These are phyloP conservation scores for Columbina picui DNA, from an alignment of 2,113 vertebrate species.

Conservation along the genomic window DNA sequence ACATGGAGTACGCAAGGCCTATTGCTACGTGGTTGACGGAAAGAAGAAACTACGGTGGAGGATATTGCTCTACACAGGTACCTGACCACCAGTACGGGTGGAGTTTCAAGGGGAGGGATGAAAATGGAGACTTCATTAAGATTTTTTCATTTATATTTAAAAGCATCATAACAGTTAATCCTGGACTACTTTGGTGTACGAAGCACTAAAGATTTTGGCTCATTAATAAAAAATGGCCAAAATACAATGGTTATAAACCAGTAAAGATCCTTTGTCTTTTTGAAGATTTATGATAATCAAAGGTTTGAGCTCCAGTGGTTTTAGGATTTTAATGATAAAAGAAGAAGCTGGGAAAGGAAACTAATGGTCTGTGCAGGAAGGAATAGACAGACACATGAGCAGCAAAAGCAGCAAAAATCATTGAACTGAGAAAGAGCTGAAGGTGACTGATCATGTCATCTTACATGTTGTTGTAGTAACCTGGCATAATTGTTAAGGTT, in stretches of 20 bases:
- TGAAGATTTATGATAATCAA: neutral
- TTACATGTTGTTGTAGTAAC: neutral
- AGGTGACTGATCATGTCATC: neutral
- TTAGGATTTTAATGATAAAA: neutral
- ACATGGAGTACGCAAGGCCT: constrained; percentile 54
- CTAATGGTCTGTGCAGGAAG: neutral
- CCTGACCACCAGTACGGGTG: neutral
- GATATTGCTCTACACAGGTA: constrained; percentile 75
- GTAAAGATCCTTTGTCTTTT: neutral
- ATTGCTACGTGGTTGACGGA: constrained; percentile 76
- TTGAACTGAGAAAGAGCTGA: neutral
- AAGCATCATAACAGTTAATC: neutral
- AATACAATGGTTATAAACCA: neutral
- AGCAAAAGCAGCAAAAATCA: neutral
- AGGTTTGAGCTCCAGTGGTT: neutral
- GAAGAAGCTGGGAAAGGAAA: neutral
- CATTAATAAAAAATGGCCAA: neutral
- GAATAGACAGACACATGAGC: neutral
- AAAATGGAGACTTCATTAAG: neutral
- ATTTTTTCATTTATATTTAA: neutral
- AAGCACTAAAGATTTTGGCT: neutral
- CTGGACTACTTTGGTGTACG: neutral
- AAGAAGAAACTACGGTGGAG: constrained; percentile 78
- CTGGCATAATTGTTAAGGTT: neutral
- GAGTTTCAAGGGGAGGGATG: neutral